These are phyloP conservation scores for Aurelia aurita DNA, from an alignment of 30 jellyfish, hydroid and myxozoan genomes.

Conservation along the genomic window DNA sequence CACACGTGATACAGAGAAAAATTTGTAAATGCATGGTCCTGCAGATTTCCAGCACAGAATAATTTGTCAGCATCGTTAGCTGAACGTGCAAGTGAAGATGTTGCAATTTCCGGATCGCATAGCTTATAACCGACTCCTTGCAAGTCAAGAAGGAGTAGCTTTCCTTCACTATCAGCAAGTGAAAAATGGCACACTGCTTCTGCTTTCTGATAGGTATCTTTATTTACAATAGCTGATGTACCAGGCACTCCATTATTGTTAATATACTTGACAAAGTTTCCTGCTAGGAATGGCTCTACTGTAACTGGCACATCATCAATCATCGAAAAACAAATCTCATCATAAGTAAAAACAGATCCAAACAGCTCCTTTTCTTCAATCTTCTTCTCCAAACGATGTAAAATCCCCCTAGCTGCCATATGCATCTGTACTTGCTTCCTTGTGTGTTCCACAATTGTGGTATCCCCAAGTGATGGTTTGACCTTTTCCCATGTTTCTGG, in stretches of 20 bases:
- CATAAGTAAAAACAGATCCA: constrained; percentile 16
- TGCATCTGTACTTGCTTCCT: constrained; percentile 43
- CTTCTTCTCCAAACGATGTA: constrained; percentile 17
- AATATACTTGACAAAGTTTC: constrained; percentile 32
- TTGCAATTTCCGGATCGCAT: constrained; percentile 53
- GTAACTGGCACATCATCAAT: constrained; percentile 25
- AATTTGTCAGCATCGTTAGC: constrained; percentile 18
- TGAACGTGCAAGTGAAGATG: constrained; percentile 33
- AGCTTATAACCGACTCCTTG: constrained; percentile 47
- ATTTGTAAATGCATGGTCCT: constrained; percentile 11
- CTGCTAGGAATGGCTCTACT: constrained; percentile 48
- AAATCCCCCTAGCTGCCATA: constrained; percentile 38
- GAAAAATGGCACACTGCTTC: constrained; percentile 34
- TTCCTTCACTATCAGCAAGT: constrained; percentile 5
- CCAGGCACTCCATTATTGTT: constrained; percentile 32
- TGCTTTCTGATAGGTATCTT: background rate
- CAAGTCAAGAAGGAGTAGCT: constrained; percentile 40
- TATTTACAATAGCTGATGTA: constrained; percentile 1
- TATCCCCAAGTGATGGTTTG: constrained; percentile 26
- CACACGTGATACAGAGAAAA: constrained; percentile 30
- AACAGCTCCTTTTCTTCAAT: constrained; percentile 22
- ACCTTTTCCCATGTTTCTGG: constrained; percentile 18
- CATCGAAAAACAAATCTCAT: constrained; percentile 11
- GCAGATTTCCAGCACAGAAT: constrained; percentile 51
- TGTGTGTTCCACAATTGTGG: constrained; percentile 23